Evolutionary conservation across 2,888 invertebrate species (phyloP).

Genomic region (Trichopria drosophilae): DNA sequence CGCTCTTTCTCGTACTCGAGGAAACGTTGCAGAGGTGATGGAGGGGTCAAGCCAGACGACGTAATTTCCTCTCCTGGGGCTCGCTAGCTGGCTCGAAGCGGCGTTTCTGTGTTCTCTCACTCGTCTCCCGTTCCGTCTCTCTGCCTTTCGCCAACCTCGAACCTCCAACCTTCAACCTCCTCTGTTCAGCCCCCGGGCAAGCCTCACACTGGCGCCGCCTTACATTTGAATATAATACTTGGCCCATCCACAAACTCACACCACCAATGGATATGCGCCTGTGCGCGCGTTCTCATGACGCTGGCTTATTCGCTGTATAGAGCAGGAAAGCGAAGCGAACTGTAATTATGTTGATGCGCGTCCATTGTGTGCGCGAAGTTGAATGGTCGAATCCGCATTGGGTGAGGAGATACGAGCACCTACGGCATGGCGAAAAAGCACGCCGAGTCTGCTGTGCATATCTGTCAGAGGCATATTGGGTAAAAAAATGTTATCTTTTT

Average conservation of each 20-base stretch:
- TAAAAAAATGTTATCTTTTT: too few species aligned
- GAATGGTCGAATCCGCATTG: conserved; percentile 45
- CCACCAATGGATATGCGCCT: conserved; percentile 20
- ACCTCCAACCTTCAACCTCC: conserved; percentile 39
- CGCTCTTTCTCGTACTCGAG: conserved; percentile 15
- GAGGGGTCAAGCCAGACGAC: conserved; percentile 45
- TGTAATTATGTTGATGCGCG: conserved; percentile 58
- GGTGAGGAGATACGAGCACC: conserved; percentile 35
- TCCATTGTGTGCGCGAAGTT: conserved; percentile 46
- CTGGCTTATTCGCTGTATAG: conserved; percentile 25
- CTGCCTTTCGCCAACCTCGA: conserved; percentile 31
- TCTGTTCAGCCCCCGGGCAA: conserved; percentile 27
- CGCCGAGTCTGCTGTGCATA: too few species aligned
- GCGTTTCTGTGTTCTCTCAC: conserved; percentile 42
- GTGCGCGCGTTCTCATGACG: conserved; percentile 9
- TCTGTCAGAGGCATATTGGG: too few species aligned
- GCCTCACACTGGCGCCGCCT: conserved; percentile 39
- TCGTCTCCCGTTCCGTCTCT: conserved; percentile 30
- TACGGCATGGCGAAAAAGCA: too few species aligned
- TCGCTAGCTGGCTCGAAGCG: conserved; percentile 37
- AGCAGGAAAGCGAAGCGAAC: conserved; percentile 49
- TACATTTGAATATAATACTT: conserved; percentile 56
- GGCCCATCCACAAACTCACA: conserved; percentile 45
- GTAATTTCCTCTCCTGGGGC: conserved; percentile 51
- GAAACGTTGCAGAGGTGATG: conserved; percentile 35